Base-by-base conservation (phyloP, 2,113 vertebrate species). In the Grammomys surdaster region DNA sequence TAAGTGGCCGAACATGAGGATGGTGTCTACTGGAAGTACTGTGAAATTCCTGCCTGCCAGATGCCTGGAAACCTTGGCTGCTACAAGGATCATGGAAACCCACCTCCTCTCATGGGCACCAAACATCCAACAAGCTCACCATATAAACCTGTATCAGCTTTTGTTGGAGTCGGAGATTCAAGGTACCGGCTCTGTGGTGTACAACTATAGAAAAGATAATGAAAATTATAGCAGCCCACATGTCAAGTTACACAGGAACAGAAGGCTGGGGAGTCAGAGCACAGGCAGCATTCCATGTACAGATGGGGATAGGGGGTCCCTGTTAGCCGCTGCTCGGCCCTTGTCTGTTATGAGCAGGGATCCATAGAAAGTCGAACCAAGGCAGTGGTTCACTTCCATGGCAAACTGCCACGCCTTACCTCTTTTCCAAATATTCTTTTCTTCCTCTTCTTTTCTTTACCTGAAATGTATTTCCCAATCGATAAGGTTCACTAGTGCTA, bases 11-110 rank as follows among this genome's bases (percentile, higher is more conserved):
- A 99, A 88, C 99, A 99, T 0, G 99, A 99, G 72, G 99, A 99
- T 1, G 99, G 99, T 7, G 99, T 99, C 97, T 99, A 99, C 98
- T 99, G 99, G 99, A 99, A 99, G 96, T 99, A 99, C 98, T 99
- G 99, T 80, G 99, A 99, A 97, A 99, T 99, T 95, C 99, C 99
- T 0, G 98, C 99, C 28, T 99, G 99, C 96, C 98, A 99, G 98
- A 99, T 99, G 99, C 99, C 99, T 5, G 99, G 99, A n/a, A 99
- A 99, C 96, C 97, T 99, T 26, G 99, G 99, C 82, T 99, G 99
- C 97, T 99, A 99, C 98, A 99, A 99, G 97, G 99, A 99, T 98
- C 99, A 99, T 24, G 99, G 99, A 13, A 99, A 99, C 96, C 99
- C 99, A 2, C 99, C 99, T 70, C 99, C 99, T 91, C 95, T 99